Evolutionary conservation across 2,113 vertebrate genomes (phyloP).

Genomic region (Tympanuchus pallidicinctus): DNA sequence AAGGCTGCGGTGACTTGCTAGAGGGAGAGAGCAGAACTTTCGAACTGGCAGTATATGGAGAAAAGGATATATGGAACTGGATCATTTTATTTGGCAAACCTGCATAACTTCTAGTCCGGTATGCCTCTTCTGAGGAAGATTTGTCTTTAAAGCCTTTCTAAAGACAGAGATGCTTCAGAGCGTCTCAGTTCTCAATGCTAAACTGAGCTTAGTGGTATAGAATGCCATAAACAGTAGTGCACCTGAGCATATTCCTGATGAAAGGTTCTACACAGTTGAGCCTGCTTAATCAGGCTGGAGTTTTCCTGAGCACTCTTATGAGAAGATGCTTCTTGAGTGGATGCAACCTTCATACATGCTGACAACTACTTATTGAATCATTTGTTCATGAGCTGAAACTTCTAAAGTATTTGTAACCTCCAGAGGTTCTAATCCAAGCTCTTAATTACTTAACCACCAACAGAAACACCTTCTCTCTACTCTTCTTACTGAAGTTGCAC

Average conservation of each 20-base stretch:
- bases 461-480: background rate
- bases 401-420: background rate
- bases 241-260: background rate
- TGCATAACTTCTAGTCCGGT: background rate
- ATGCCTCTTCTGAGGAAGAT: background rate
- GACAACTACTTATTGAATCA: background rate
- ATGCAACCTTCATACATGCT: background rate
- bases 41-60: background rate
- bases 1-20: rapidly evolving
- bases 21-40: background rate
- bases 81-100: background rate
- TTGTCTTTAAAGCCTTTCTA: background rate
- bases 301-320: rapidly evolving
- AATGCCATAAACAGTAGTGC: background rate
- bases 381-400: background rate
- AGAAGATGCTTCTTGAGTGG: background rate
- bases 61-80: background rate
- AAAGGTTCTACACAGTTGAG: background rate
- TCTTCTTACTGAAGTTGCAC: background rate
- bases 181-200: background rate
- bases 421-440: background rate
- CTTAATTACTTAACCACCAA: background rate
- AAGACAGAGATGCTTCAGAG: background rate
- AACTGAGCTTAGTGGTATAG: background rate
- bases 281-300: background rate